A percentile compares a stretch with the other conserved stretches of the same genome.
These are phyloP conservation scores for Spea multiplicata DNA, from an alignment of 2,113 vertebrate species.

Conservation along the genomic window DNA sequence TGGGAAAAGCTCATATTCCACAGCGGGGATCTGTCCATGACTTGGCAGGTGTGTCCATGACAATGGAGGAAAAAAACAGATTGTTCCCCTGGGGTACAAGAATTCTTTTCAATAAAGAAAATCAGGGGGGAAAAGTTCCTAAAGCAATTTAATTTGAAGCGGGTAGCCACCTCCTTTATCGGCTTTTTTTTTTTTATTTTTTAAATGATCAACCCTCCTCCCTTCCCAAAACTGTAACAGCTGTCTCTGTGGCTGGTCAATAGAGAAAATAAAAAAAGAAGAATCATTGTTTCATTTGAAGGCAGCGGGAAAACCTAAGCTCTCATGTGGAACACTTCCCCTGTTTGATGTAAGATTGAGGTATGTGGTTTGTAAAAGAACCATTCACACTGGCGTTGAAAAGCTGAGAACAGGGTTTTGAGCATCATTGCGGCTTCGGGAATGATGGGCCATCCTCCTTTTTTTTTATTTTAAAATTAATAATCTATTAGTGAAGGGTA, in stretches of 20 bases:
- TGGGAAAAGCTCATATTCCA: slow-evolving; percentile 39
- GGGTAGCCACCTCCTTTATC: slow-evolving; percentile 43
- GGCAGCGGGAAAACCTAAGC: slow-evolving; percentile 42
- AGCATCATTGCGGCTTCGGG: not conserved
- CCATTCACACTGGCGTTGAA: slow-evolving; percentile 38
- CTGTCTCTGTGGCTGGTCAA: slow-evolving; percentile 42
- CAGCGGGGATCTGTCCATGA: slow-evolving; percentile 54
- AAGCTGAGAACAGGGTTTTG: slow-evolving; percentile 14
- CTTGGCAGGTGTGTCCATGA: slow-evolving; percentile 60
- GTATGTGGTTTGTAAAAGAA: slow-evolving; percentile 44
- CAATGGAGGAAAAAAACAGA: slow-evolving; percentile 43
- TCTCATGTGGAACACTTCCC: slow-evolving; percentile 45
- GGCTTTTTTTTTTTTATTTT: slow-evolving; percentile 12
- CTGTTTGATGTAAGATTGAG: slow-evolving; percentile 46
- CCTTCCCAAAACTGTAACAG: slow-evolving; percentile 12
- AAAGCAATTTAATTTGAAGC: slow-evolving; percentile 52
- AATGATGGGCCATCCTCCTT: slow-evolving; percentile 1
- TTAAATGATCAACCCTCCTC: no score
- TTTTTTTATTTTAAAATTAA: slow-evolving; percentile 1
- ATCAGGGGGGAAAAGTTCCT: slow-evolving; percentile 31
- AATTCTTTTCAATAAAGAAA: slow-evolving; percentile 49
- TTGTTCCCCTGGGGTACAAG: slow-evolving; percentile 32
- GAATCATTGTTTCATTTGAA: slow-evolving; percentile 45
- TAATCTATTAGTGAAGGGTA: not conserved
- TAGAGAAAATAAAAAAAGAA: slow-evolving; percentile 40